A percentile compares a stretch with the other conserved stretches of the same genome.
Conservation (phyloP, 1,140 invertebrate genomes). For the Temnothorax longispinosus region DNA sequence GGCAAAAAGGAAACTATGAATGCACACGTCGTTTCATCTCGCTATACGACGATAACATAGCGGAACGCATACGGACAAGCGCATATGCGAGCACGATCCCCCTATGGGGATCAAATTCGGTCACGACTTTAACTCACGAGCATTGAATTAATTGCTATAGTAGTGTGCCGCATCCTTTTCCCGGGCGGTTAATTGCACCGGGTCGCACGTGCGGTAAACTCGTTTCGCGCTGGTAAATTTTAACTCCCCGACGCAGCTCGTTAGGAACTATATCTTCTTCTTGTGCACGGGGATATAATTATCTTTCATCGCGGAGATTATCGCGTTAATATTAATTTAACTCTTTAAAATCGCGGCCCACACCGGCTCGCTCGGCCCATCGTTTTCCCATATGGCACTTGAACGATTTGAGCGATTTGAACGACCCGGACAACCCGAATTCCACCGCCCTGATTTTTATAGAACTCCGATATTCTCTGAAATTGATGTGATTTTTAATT, state of each 20-base stretch:
- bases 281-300: constrained; percentile 6
- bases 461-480: neutral
- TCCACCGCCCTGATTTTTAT: neutral
- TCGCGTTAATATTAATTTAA: constrained; percentile 42
- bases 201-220: constrained; percentile 35
- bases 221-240: constrained; percentile 33
- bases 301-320: constrained; percentile 28
- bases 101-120: constrained; percentile 24
- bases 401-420: neutral
- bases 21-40: constrained; percentile 10
- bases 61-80: neutral
- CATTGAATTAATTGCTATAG: constrained; percentile 41
- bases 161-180: constrained; percentile 1
- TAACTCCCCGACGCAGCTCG: constrained; percentile 32
- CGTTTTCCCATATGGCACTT: neutral
- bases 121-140: constrained; percentile 25
- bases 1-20: constrained; percentile 2
- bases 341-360: neutral
- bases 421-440: neutral
- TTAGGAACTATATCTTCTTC: constrained; percentile 10
- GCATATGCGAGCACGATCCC: neutral
- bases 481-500: neutral
- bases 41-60: neutral
- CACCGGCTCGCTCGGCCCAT: neutral
- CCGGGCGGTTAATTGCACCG: constrained; percentile 42